Evolutionary conservation across 2,797 vertebrate genomes (phyloP), one percentile per base, ranked within the genome.

Genomic region (Hyperoplus lanceolatus): DNA sequence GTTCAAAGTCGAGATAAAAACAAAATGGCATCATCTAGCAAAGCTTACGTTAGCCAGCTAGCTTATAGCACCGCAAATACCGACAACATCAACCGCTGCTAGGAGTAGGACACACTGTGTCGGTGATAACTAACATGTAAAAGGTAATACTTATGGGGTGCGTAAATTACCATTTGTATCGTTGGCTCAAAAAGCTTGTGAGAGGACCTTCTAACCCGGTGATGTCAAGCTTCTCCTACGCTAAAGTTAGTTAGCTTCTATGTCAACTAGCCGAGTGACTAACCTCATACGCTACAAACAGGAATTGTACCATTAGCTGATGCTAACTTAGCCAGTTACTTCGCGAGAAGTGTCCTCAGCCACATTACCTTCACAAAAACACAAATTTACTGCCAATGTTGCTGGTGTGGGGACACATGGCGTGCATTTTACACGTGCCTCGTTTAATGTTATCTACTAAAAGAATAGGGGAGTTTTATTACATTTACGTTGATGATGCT

Each of bases 1-100:
- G 73, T 79, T 76, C 76, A 90, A 89, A 92, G 86, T 90, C 80
- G 82, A 82, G 75, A 85, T 92, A 82, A 91, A 94, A 94, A 95
- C 94, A 95, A 95, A 95, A 95, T 95, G 94, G 94, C 93, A 95
- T 92, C 95, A 92, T 77, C 55, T 78, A 77, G 75, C 79, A 76
- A 82, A 72, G 71, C 64, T 65, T 69, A 13, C 18, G 45, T 42
- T 85, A 72, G 66, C 73, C 56, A 61, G 71, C 73, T 88, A 91
- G 83, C 88, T 65, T 67, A n/a, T 58, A 36, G 39, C 16, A 60
- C 15, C 36, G 56, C 45, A 56, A 77, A 77, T 10, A n/a, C 4
- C 41, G 50, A 46, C 13, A 79, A 75, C 45, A 79, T 63, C 3
- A 15, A 50, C 6, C n/a, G 39, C 1, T 39, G 15, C 36, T 3